Evolutionary conservation across 2,113 vertebrate species (phyloP), one percentile per base, ranked within the genome.

Genomic region (Scartelaos histophorus): DNA sequence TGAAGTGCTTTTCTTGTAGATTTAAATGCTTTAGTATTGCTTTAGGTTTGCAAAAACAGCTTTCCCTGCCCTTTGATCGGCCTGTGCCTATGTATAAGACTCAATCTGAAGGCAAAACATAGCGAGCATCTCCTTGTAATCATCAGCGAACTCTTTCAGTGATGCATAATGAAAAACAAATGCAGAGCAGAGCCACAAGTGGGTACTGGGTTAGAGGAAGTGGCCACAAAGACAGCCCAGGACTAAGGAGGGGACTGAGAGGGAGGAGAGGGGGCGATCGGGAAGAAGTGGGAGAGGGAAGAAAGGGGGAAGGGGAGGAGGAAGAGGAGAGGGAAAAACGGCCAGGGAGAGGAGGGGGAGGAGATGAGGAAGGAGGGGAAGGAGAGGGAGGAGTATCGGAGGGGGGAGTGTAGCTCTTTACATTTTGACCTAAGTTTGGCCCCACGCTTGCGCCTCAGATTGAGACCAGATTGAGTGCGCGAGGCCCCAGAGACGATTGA

Each of bases 141-240:
- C 88, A 92, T 81, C 78, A 77, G 53, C 78, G 82, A 84, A 78
- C 66, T 82, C 67, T 3, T 38, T 69, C 62, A 5, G 49, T 53
- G 34, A 77, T 76, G 71, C 68, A 77, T 92, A 94, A 93, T 92
- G 77, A 82, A 78, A 91, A 89, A 92, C 88, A 92, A 91, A 90
- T 90, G 88, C 66, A 61, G 43, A 82, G 69, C 67, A 66, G 2
- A 47, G 77, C 80, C 57, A 67, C 70, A 73, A 77, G 78, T 17
- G 75, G 74, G 76, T 66, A 73, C 70, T 54, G 67, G 43, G 75
- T 61, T 76, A 58, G 66, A 84, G 80, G 82, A 75, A 70, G 79
- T 58, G 62, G 78, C 51, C 56, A 66, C 5, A 11, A 43, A 70
- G 56, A 75, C 74, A 83, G 78, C 67, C 34, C 1, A 4, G 58